Percentiles rank a stretch among this genome's conserved stretches.
These are phyloP conservation scores for Mythimna lalbum DNA, from an alignment of 2,888 invertebrate genomes.

Conservation along the genomic window DNA sequence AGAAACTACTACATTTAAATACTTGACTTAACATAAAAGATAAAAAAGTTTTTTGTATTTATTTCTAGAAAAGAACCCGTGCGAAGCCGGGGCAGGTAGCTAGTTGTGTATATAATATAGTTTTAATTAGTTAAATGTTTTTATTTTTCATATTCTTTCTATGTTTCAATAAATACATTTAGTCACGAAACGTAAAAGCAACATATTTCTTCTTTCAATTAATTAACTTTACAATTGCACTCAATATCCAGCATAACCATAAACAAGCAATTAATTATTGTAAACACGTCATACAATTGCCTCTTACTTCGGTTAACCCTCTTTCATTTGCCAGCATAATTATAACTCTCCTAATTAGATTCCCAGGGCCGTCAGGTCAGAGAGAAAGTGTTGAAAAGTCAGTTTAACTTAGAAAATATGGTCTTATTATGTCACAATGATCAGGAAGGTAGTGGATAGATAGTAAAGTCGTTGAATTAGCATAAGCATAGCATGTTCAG, in stretches of 20 bases:
- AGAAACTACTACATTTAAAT: too few relatives aligned
- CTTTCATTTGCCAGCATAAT: slow-evolving; percentile 18
- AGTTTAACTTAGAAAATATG: slow-evolving; percentile 1
- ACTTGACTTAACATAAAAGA: too few relatives aligned
- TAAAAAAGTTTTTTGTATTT: too few relatives aligned
- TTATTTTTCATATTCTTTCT: too few relatives aligned
- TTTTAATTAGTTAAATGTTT: too few relatives aligned
- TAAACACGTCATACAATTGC: slow-evolving; percentile 37
- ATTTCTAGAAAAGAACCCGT: too few relatives aligned
- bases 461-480: too few relatives aligned
- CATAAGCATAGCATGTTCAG: too few relatives aligned
- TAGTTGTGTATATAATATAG: too few relatives aligned
- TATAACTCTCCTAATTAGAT: slow-evolving; percentile 30
- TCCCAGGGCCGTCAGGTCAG: slow-evolving; percentile 50
- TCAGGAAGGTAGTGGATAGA: background rate
- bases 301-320: slow-evolving; percentile 19
- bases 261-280: slow-evolving; percentile 38
- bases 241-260: slow-evolving; percentile 19
- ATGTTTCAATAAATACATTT: too few relatives aligned
- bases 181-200: background rate
- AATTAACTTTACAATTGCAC: slow-evolving; percentile 14
- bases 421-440: slow-evolving; percentile 21
- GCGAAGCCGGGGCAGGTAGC: too few relatives aligned
- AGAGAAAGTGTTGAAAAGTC: slow-evolving; percentile 51
- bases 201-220: slow-evolving; percentile 1